These are phyloP conservation scores for Hecatera dysodea DNA, from an alignment of 2,888 invertebrate species.

Conservation along the genomic window DNA sequence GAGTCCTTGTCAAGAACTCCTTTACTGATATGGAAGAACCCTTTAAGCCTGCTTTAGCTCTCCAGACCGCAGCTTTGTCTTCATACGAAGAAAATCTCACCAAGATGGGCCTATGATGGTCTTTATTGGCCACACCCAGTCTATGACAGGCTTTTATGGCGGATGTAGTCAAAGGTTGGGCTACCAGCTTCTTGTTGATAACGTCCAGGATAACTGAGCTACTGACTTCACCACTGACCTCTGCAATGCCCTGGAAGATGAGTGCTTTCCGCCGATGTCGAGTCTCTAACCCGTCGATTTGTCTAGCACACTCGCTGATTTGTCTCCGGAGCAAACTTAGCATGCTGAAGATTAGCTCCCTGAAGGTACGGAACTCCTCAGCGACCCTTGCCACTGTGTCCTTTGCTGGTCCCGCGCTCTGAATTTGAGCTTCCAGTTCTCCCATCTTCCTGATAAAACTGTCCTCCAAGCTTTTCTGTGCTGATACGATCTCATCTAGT, in stretches of 20 bases:
- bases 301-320: background rate
- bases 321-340: background rate
- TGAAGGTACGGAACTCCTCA: background rate
- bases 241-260: background rate
- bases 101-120: too few relatives aligned
- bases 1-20: too few relatives aligned
- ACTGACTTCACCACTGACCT: background rate
- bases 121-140: too few relatives aligned
- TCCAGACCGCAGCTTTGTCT: background rate
- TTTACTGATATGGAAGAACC: background rate
- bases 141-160: too few relatives aligned
- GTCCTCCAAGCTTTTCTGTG: too few relatives aligned
- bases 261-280: background rate
- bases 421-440: background rate
- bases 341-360: background rate
- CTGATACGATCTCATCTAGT: background rate
- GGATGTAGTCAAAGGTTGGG: background rate
- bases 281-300: background rate
- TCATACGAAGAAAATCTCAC: background rate
- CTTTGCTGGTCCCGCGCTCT: too few relatives aligned
- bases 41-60: background rate
- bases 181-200: background rate
- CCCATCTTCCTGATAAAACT: too few relatives aligned
- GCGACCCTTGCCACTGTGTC: background rate
- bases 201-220: too few relatives aligned